These are phyloP conservation scores for Drosophila peninsularis DNA, from an alignment of 2,888 invertebrate species.

Conservation along the genomic window DNA sequence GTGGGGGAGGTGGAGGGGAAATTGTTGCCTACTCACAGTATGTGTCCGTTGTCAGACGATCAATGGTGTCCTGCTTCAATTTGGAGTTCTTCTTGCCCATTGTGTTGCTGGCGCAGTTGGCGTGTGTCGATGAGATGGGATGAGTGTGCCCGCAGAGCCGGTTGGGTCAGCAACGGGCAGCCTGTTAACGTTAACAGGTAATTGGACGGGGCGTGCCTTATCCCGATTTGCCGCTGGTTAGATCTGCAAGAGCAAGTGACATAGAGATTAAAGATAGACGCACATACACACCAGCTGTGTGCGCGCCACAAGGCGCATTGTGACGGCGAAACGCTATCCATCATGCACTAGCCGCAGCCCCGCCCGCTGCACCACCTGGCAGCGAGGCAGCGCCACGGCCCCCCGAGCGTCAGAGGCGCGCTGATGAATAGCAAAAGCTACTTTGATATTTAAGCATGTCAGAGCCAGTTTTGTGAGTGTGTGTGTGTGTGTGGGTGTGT, in stretches of 20 bases:
- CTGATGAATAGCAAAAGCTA: slow-evolving; percentile 68
- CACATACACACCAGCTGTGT: slow-evolving; percentile 16
- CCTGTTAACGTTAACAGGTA: slow-evolving; percentile 56
- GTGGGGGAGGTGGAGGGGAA: too few species aligned
- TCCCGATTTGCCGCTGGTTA: slow-evolving; percentile 53
- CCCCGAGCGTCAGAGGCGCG: slow-evolving; percentile 27
- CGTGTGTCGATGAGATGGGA: too few species aligned
- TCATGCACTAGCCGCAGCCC: slow-evolving; percentile 41
- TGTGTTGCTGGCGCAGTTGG: slow-evolving; percentile 72
- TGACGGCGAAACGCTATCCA: slow-evolving; percentile 49
- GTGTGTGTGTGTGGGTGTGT: not conserved
- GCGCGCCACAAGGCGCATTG: slow-evolving; percentile 33
- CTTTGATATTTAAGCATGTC: slow-evolving; percentile 79
- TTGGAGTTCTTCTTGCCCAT: slow-evolving; percentile 99
- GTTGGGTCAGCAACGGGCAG: slow-evolving; percentile 40
- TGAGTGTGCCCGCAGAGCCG: not conserved
- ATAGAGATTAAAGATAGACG: slow-evolving; percentile 50
- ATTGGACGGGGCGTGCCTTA: slow-evolving; percentile 70
- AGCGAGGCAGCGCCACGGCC: slow-evolving; percentile 9
- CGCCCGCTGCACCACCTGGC: slow-evolving; percentile 46
- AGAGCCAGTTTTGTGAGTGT: slow-evolving; percentile 36
- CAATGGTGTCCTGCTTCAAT: slow-evolving; percentile 97
- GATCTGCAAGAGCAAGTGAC: slow-evolving; percentile 65
- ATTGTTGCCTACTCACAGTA: slow-evolving; percentile 91
- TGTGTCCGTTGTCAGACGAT: slow-evolving; percentile 95